These are phyloP conservation scores for Netelia inedita DNA, from an alignment of 2,888 invertebrate species.

Conservation along the genomic window DNA sequence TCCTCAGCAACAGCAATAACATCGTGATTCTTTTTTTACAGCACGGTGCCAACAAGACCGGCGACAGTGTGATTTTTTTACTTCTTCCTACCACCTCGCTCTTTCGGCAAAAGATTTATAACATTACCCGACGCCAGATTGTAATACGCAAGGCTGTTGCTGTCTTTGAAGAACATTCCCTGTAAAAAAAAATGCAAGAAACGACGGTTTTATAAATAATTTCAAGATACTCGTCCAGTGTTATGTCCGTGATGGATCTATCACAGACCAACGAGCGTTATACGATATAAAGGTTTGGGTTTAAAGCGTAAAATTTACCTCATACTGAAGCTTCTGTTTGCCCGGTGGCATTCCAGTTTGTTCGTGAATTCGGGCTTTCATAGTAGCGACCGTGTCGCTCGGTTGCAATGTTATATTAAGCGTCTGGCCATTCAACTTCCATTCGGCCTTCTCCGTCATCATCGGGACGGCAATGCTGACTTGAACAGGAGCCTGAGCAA, in stretches of 20 bases:
- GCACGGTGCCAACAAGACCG: conserved; percentile 30
- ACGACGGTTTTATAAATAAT: neutral
- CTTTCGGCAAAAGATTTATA: conserved; percentile 96
- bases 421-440: conserved; percentile 97
- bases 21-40: conserved; percentile 28
- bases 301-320: conserved; percentile 87
- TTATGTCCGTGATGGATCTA: neutral
- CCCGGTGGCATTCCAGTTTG: conserved; percentile 97
- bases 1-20: conserved; percentile 19
- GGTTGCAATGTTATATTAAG: conserved; percentile 92
- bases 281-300: neutral
- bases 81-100: conserved; percentile 98
- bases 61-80: conserved; percentile 85
- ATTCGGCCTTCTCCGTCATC: conserved; percentile 96
- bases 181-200: conserved; percentile 85
- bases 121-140: conserved; percentile 95
- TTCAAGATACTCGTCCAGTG: neutral
- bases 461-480: conserved; percentile 94
- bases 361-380: conserved; percentile 95
- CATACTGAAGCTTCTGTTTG: conserved; percentile 98
- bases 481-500: conserved; percentile 89
- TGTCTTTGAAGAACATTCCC: conserved; percentile 99
- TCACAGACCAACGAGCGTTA: neutral
- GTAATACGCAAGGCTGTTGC: conserved; percentile 97
- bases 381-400: conserved; percentile 91